Conservation (phyloP, 2,888 invertebrate species). For the Drosophila paramelanica region DNA sequence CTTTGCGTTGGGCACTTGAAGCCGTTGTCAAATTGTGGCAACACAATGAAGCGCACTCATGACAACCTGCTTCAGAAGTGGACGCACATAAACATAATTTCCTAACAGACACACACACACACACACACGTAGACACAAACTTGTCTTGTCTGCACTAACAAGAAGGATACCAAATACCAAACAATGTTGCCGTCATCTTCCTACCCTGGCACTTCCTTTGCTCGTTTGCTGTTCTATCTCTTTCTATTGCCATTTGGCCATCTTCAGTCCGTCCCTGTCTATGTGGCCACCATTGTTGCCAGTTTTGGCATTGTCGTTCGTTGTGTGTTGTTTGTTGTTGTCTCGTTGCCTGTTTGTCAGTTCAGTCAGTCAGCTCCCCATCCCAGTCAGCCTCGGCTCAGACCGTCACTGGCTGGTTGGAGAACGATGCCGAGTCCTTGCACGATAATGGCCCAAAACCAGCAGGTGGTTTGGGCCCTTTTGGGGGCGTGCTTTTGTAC, state of each 20-base stretch:
- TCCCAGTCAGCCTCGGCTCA: conserved; percentile 18
- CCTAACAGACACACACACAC: conserved; percentile 34
- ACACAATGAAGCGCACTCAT: conserved; percentile 58
- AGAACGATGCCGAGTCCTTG: conserved; percentile 46
- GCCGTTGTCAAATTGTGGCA: conserved; percentile 55
- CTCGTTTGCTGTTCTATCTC: conserved; percentile 26
- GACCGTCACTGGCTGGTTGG: conserved; percentile 27
- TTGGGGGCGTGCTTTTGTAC: conserved; percentile 63
- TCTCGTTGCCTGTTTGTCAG: conserved; percentile 68
- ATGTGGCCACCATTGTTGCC: conserved; percentile 64
- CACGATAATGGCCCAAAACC: conserved; percentile 63
- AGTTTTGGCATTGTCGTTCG: conserved; percentile 62
- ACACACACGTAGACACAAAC: conserved; percentile 30
- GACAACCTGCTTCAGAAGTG: conserved; percentile 44
- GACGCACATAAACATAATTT: conserved; percentile 52
- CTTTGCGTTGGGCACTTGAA: conserved; percentile 51
- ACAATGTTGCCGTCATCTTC: conserved; percentile 67
- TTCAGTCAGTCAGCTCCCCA: conserved; percentile 52
- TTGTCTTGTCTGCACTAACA: conserved; percentile 64
- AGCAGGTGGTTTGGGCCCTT: conserved; percentile 70
- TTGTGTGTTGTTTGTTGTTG: conserved; percentile 26
- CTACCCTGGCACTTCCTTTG: conserved; percentile 30
- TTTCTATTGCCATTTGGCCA: conserved; percentile 42
- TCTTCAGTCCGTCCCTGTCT: conserved; percentile 44
- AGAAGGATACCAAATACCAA: conserved; percentile 72